A percentile compares a stretch with the other conserved stretches of the same genome.
Evolutionary conservation across 2,888 invertebrate genomes (phyloP).

Genomic region (Tanypteryx hageni): DNA sequence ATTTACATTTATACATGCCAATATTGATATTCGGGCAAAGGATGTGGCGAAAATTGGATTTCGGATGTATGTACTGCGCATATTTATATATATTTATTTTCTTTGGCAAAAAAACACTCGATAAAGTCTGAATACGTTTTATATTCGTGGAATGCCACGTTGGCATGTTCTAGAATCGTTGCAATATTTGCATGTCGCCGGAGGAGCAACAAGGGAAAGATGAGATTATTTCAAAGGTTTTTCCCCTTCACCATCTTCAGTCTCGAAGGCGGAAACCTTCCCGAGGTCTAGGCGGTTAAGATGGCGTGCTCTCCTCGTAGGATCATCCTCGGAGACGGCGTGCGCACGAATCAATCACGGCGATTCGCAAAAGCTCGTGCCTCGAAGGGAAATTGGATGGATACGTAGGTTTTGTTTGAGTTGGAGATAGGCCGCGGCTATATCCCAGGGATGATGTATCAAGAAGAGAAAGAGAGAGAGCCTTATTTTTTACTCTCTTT

Average conservation of each 20-base stretch:
- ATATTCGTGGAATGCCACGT: too few species aligned
- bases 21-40: too few species aligned
- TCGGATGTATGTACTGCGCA: too few species aligned
- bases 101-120: too few species aligned
- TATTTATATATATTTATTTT: too few species aligned
- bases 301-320: not conserved
- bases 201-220: not conserved
- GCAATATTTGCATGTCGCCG: too few species aligned
- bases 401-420: slow-evolving; percentile 14
- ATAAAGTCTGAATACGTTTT: too few species aligned
- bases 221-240: not conserved
- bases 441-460: not conserved
- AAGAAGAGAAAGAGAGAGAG: not conserved
- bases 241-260: not conserved
- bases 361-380: not conserved
- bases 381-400: slow-evolving; percentile 18
- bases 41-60: too few species aligned
- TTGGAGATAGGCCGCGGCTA: slow-evolving; percentile 1
- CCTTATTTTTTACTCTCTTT: not conserved
- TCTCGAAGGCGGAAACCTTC: not conserved
- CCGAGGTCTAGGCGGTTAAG: not conserved
- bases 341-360: not conserved
- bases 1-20: too few species aligned
- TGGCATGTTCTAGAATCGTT: too few species aligned
- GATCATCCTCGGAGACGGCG: not conserved